Base-by-base conservation (phyloP, 2,113 vertebrate genomes). In the Hoplias malabaricus region DNA sequence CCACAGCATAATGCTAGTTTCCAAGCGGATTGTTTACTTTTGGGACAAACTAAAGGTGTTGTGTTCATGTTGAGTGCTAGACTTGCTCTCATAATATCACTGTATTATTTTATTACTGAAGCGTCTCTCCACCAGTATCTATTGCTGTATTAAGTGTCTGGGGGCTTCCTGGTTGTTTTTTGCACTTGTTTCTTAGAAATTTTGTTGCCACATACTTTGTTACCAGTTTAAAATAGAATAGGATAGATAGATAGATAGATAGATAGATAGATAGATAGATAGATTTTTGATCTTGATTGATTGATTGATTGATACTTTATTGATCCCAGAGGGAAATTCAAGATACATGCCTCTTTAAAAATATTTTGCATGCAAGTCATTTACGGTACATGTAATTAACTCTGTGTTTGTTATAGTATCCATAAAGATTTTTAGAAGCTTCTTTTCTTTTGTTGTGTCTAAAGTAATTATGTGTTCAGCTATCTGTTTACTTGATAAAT, bases 401-500 rank as follows among this genome's bases (percentile, higher is more conserved):
- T 91, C 94, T 90, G 90, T 94, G 93, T 95, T 96, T 95, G 94
- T 95, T 94, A 94, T 94, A 90, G 92, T 92, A 92, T 93, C 94
- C 92, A 93, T 94, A 94, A 95, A 95, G 92, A 92, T 93, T 92
- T 94, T 93, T 92, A 90, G 90, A 92, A 90, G 88, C 92, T 94
- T 92, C 93, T 93, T 94, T 94, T 93, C 92, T 90, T 92, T 93
- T 87, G 88, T 93, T 86, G 91, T 89, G 90, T 91, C 89, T 79
- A 79, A 93, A 92, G 90, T 95, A 97, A 96, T 98, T 98, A 97
- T 88, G 94, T 91, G 90, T 93, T 91, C 90, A 91, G 93, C 96
- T 94, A 97, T 98, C 94, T 90, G 93, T 97, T 97, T 95, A 93
- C 93, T 96, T 99, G 96, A 99, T 97, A 94, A 98, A 96, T 97